Percentiles rank a stretch among this genome's conserved stretches.
Conservation (phyloP, 1,140 invertebrate genomes). For the Olivierus martensii region DNA sequence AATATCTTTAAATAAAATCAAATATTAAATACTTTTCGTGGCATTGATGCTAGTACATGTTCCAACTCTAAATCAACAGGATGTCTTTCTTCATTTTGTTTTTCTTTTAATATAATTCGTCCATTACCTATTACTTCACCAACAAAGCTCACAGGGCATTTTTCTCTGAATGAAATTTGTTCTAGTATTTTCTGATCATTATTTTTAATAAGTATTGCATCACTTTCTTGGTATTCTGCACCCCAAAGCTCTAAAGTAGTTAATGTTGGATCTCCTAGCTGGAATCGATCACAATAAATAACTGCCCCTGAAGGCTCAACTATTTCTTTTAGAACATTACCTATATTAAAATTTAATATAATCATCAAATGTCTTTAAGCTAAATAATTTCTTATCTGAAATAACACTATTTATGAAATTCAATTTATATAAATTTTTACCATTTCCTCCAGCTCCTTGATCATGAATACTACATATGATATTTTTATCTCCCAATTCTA, state of each 20-base stretch:
- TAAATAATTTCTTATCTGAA: too few relatives aligned
- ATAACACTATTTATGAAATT: too few relatives aligned
- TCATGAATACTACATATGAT: slow-evolving; percentile 53
- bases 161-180: slow-evolving; percentile 65
- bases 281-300: slow-evolving; percentile 73
- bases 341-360: slow-evolving; percentile 34
- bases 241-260: slow-evolving; percentile 90
- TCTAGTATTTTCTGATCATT: slow-evolving; percentile 48
- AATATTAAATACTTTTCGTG: slow-evolving; percentile 43
- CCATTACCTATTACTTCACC: slow-evolving; percentile 80
- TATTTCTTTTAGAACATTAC: slow-evolving; percentile 93
- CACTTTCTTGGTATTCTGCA: slow-evolving; percentile 95
- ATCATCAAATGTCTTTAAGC: too few relatives aligned
- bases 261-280: slow-evolving; percentile 86
- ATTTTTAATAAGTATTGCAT: slow-evolving; percentile 64
- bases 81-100: slow-evolving; percentile 29
- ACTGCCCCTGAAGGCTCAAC: slow-evolving; percentile 86
- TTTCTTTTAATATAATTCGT: slow-evolving; percentile 37
- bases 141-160: slow-evolving; percentile 85
- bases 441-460: slow-evolving; percentile 95
- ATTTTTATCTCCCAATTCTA: slow-evolving; percentile 48
- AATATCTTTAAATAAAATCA: background rate
- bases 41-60: slow-evolving; percentile 76
- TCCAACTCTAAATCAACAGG: slow-evolving; percentile 80
- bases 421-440: slow-evolving; percentile 29